A percentile compares a stretch with the other conserved stretches of the same genome.
Evolutionary conservation across 2,888 invertebrate genomes (phyloP).

Genomic region (Phaedon cochleariae): DNA sequence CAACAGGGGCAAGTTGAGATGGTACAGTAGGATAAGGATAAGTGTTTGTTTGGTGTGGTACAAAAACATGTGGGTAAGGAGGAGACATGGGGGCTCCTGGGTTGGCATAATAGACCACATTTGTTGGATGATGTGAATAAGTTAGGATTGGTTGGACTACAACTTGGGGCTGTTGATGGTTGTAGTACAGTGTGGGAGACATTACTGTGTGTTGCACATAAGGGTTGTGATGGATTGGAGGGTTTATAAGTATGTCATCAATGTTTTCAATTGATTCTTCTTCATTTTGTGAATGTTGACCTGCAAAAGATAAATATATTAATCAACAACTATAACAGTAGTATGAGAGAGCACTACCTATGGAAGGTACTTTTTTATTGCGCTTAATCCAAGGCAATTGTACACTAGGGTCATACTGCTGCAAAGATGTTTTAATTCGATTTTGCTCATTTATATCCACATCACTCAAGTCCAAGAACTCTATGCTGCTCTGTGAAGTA

Average conservation of each 20-base stretch:
- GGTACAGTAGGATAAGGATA: slow-evolving; percentile 22
- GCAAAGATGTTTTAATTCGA: slow-evolving; percentile 70
- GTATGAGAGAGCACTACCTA: slow-evolving; percentile 31
- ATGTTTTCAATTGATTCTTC: background rate
- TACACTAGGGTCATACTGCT: slow-evolving; percentile 61
- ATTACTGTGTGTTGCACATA: slow-evolving; percentile 23
- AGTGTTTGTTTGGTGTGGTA: slow-evolving; percentile 20
- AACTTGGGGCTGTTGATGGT: slow-evolving; percentile 29
- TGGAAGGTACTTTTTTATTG: slow-evolving; percentile 29
- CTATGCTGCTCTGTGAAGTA: slow-evolving; percentile 55
- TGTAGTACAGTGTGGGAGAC: slow-evolving; percentile 25
- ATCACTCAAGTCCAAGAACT: slow-evolving; percentile 79
- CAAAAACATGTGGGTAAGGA: slow-evolving; percentile 32
- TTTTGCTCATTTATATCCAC: slow-evolving; percentile 74
- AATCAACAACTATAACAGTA: background rate
- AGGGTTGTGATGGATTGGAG: slow-evolving; percentile 10
- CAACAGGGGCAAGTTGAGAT: background rate
- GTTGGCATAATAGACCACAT: slow-evolving; percentile 27
- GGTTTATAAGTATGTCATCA: background rate
- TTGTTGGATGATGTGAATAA: slow-evolving; percentile 23
- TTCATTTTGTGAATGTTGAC: slow-evolving; percentile 21
- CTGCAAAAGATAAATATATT: background rate
- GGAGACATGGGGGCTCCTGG: slow-evolving; percentile 30
- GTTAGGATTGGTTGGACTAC: slow-evolving; percentile 32
- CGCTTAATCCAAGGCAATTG: slow-evolving; percentile 58